Evolutionary conservation across 2,113 vertebrate species (phyloP).

Genomic region (Rhombomys opimus): DNA sequence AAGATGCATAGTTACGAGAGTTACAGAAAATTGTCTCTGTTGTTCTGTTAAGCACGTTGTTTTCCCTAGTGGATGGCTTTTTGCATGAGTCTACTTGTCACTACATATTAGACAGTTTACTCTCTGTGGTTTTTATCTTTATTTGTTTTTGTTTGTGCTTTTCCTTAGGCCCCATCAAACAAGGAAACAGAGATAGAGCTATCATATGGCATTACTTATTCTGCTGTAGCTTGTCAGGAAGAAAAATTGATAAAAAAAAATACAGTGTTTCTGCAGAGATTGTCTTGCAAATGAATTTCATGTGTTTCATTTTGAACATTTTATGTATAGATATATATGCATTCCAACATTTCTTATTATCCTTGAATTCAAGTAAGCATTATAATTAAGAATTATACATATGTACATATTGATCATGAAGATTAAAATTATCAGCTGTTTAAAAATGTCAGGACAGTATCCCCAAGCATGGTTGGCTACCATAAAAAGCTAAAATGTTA

Average conservation of each 20-base stretch:
- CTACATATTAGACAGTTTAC: accelerated
- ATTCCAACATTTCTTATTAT: not conserved
- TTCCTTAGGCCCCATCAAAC: too few relatives aligned
- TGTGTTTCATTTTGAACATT: not conserved
- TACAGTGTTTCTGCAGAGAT: not conserved
- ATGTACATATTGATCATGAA: not conserved
- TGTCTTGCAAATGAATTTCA: not conserved
- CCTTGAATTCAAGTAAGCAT: slow-evolving; percentile 8
- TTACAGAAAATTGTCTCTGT: not conserved
- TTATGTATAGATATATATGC: not conserved
- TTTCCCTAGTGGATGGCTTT: not conserved
- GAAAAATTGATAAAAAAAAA: not conserved
- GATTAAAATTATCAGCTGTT: not conserved
- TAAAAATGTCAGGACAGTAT: too few relatives aligned
- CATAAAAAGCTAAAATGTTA: too few relatives aligned
- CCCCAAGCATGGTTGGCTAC: too few relatives aligned
- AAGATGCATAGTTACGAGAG: not conserved
- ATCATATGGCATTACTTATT: not conserved
- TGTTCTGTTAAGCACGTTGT: not conserved
- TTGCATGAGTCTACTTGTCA: not conserved
- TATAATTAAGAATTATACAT: not conserved
- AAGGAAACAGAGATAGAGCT: not conserved
- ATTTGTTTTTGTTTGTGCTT: not conserved
- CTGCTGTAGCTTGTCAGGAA: not conserved
- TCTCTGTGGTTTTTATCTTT: not conserved